Evolutionary conservation across 2,888 invertebrate species (phyloP).

Genomic region (Lycaena phlaeas): DNA sequence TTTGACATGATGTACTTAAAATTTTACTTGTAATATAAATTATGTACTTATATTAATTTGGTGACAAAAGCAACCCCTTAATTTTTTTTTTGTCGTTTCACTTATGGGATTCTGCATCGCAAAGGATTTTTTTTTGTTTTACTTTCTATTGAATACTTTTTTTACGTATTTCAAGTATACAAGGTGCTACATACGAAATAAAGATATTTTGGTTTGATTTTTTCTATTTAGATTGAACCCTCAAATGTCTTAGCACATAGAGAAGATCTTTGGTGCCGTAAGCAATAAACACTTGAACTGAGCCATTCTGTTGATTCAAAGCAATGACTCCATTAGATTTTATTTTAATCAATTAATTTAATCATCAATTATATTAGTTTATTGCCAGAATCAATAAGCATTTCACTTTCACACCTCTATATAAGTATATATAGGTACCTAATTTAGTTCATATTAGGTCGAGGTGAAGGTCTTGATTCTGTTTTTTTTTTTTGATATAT

Average conservation of each 20-base stretch:
- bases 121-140: too few species aligned
- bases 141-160: too few species aligned
- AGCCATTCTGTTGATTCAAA: neutral
- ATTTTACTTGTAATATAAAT: too few species aligned
- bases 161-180: constrained; percentile 19
- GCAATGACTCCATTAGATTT: constrained; percentile 3
- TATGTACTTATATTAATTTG: too few species aligned
- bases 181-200: constrained; percentile 18
- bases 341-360: constrained; percentile 1
- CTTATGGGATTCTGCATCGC: too few species aligned
- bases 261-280: constrained; percentile 20
- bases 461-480: too few species aligned
- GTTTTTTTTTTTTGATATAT: too few species aligned
- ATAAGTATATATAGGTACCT: constrained; percentile 3
- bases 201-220: constrained; percentile 12
- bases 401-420: neutral
- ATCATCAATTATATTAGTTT: constrained; percentile 2
- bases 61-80: too few species aligned
- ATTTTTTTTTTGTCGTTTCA: too few species aligned
- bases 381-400: constrained; percentile 8
- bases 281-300: constrained; percentile 17
- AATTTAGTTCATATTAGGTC: too few species aligned
- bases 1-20: too few species aligned
- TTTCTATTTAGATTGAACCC: constrained; percentile 8
- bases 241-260: constrained; percentile 21